Conservation (phyloP, 2,113 vertebrate species). For the Peromyscus leucopus region DNA sequence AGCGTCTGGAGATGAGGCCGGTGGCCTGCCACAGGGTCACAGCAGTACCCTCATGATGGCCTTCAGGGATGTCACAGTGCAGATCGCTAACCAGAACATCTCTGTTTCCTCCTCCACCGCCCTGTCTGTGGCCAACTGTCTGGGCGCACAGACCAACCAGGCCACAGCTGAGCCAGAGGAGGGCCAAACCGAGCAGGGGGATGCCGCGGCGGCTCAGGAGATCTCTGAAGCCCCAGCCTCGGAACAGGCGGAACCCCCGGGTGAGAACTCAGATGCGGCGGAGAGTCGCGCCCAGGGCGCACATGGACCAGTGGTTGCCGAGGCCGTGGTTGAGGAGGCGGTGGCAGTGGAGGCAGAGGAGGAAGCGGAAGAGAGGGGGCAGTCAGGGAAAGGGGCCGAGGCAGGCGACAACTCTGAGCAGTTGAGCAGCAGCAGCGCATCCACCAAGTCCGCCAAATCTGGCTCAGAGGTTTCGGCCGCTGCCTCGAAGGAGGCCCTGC, state of each 20-base stretch:
- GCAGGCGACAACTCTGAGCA: slow-evolving; percentile 90
- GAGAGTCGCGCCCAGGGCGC: slow-evolving; percentile 37
- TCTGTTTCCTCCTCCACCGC: slow-evolving; percentile 96
- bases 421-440: slow-evolving; percentile 93
- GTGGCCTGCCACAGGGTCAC: slow-evolving; percentile 92
- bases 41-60: slow-evolving; percentile 98
- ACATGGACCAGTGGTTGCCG: slow-evolving; percentile 1
- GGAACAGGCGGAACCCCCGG: slow-evolving; percentile 39
- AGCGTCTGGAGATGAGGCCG: slow-evolving; percentile 87
- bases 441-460: slow-evolving; percentile 92
- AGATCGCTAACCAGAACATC: slow-evolving; percentile 98
- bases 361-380: background rate
- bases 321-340: slow-evolving; percentile 52
- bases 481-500: slow-evolving; percentile 95
- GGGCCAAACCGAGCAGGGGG: slow-evolving; percentile 65
- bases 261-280: slow-evolving; percentile 63
- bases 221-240: slow-evolving; percentile 31
- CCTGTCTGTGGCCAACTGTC: slow-evolving; percentile 93
- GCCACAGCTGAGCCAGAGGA: slow-evolving; percentile 70
- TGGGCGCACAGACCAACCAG: slow-evolving; percentile 79
- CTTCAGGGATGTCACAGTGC: slow-evolving; percentile 97
- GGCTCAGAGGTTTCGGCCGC: slow-evolving; percentile 91
- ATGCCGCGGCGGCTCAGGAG: slow-evolving; percentile 59
- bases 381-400: slow-evolving; percentile 86
- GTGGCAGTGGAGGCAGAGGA: background rate